Evolutionary conservation across 1,140 invertebrate genomes (phyloP).

Genomic region (Trichonephila clavata): DNA sequence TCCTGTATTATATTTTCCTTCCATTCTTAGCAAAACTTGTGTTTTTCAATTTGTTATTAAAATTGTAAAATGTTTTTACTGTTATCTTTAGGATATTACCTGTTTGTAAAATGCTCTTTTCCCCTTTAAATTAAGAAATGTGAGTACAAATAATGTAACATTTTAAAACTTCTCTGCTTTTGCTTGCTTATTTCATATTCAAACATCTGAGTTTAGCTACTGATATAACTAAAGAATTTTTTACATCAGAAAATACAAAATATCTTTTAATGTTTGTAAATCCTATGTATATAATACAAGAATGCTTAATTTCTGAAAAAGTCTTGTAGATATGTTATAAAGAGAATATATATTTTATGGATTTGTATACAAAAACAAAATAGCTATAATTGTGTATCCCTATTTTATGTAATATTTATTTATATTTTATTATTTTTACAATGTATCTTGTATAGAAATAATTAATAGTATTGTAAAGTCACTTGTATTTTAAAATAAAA

Average conservation of each 20-base stretch:
- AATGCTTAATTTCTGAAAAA: background rate
- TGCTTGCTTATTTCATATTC: background rate
- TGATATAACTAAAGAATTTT: background rate
- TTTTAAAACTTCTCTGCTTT: background rate
- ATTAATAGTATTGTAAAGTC: background rate
- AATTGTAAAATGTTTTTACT: too few relatives aligned
- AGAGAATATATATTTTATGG: slow-evolving; percentile 8
- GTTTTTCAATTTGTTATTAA: too few relatives aligned
- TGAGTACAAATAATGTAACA: background rate
- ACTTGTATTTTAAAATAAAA: slow-evolving; percentile 16
- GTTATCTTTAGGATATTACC: too few relatives aligned
- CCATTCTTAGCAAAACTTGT: too few relatives aligned
- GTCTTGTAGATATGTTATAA: background rate
- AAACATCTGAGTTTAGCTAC: background rate
- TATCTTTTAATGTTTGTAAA: slow-evolving; percentile 13
- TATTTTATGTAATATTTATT: slow-evolving; percentile 24
- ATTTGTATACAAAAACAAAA: background rate
- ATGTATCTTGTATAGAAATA: background rate
- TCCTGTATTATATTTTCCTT: too few relatives aligned
- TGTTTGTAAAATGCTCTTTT: too few relatives aligned
- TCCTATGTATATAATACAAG: background rate
- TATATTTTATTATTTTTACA: background rate
- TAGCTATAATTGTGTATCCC: background rate
- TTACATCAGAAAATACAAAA: background rate
- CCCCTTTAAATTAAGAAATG: too few relatives aligned